A percentile compares a stretch with the other conserved stretches of the same genome.
phyloP scores from a whole-genome alignment of 2,113 vertebrate species.

The Brienomyrus longianalis region DNA sequence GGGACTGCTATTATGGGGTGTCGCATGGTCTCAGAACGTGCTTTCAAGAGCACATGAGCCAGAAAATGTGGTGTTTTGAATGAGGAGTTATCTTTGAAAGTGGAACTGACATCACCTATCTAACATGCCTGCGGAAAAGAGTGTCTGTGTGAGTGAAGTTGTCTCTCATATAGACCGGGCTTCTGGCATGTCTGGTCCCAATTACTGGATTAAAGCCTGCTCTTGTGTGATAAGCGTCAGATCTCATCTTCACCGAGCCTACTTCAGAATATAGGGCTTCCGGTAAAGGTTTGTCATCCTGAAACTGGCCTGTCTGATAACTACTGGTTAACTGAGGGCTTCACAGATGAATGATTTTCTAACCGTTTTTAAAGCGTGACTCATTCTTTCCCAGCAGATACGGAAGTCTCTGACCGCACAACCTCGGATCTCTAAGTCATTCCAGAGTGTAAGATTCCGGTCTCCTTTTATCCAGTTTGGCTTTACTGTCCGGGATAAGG shows the following conservation, averaged over 20 bases:
- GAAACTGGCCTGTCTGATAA: background rate
- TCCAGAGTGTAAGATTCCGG: constrained; percentile 57
- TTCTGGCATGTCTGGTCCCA: background rate
- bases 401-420: constrained; percentile 35
- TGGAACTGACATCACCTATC: background rate
- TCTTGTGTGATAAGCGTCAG: background rate
- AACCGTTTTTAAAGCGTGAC: constrained; percentile 9
- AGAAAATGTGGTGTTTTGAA: background rate
- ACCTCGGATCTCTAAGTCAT: constrained; percentile 49
- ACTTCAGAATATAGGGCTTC: background rate
- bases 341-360: background rate
- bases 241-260: background rate
- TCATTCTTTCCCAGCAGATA: constrained; percentile 61
- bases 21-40: background rate
- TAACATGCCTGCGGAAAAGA: background rate
- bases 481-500: constrained; percentile 27
- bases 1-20: background rate
- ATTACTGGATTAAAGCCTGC: background rate
- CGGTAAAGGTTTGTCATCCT: background rate
- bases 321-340: background rate
- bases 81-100: background rate
- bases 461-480: constrained; percentile 25
- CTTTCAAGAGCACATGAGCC: background rate
- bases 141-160: background rate
- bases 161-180: background rate